A percentile compares a stretch with the other conserved stretches of the same genome.
Conservation (phyloP, 1,140 invertebrate genomes). For the Dendroctonus valens region DNA sequence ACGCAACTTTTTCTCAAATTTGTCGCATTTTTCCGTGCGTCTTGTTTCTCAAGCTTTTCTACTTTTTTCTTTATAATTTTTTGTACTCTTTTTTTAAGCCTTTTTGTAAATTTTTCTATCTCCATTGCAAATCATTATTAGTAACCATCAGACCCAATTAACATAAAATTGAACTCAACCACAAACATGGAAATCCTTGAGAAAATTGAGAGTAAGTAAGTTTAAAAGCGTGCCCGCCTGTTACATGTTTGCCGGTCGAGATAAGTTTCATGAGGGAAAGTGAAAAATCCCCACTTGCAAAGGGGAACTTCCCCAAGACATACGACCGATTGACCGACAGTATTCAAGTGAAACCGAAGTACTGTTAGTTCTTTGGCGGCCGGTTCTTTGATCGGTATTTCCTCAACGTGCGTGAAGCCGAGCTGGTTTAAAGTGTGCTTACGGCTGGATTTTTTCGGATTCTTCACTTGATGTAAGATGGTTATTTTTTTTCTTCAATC, state of each 20-base stretch:
- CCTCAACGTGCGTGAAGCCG: conserved; percentile 3
- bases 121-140: no score
- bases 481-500: background rate
- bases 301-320: conserved; percentile 24
- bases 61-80: no score
- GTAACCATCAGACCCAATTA: no score
- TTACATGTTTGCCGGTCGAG: background rate
- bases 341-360: conserved; percentile 21
- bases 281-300: conserved; percentile 22
- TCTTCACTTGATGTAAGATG: background rate
- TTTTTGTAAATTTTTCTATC: no score
- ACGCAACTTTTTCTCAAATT: no score
- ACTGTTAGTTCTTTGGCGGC: conserved; percentile 24
- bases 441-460: background rate
- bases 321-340: conserved; percentile 35
- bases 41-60: no score
- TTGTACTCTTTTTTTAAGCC: no score
- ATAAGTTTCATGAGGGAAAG: conserved; percentile 28
- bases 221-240: background rate
- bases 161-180: no score
- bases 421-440: background rate
- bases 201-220: no score
- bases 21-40: no score
- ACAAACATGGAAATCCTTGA: no score
- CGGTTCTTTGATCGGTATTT: conserved; percentile 26